These are phyloP conservation scores for human (Homo sapiens) DNA, from an alignment of 2,113 vertebrate species.

Conservation along the genomic window DNA sequence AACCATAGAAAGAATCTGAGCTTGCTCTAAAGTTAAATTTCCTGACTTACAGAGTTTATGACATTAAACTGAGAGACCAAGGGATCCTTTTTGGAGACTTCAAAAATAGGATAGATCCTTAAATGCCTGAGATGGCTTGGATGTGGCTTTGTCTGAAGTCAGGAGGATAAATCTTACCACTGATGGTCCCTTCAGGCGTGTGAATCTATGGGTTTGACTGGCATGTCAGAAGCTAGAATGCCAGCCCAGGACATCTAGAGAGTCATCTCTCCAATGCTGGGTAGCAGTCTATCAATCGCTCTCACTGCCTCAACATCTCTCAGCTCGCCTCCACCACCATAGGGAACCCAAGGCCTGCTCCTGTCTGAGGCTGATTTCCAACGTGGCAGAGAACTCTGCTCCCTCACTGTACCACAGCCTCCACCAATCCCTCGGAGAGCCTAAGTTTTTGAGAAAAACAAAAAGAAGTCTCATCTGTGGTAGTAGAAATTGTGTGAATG, in stretches of 20 bases:
- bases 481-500: neutral
- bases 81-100: neutral
- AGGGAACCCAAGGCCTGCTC: neutral
- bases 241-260: neutral
- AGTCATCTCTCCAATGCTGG: neutral
- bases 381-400: neutral
- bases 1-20: conserved; percentile 10
- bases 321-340: neutral
- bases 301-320: neutral
- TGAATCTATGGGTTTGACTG: neutral
- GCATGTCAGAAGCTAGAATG: neutral
- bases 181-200: neutral
- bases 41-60: neutral
- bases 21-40: conserved; percentile 35
- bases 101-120: neutral
- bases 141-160: neutral
- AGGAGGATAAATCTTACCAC: neutral
- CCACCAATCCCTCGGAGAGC: neutral
- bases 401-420: neutral
- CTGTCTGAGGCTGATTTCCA: neutral
- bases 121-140: neutral
- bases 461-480: neutral
- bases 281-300: too few relatives aligned
- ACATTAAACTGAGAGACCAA: neutral
- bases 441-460: neutral